phyloP scores from a whole-genome alignment of 2,113 vertebrate genomes.

The Raja brachyura region DNA sequence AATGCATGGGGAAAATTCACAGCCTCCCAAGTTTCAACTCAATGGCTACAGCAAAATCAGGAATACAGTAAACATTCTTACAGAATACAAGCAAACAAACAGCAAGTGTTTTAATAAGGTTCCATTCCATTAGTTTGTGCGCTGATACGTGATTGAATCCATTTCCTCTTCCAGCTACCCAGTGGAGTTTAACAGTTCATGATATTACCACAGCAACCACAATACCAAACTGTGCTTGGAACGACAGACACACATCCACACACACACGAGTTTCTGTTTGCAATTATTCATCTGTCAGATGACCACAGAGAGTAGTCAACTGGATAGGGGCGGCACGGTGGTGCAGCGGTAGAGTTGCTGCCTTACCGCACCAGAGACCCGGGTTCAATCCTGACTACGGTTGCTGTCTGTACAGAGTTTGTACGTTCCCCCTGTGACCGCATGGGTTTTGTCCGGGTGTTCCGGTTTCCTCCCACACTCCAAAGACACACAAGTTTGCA shows the following conservation, averaged over 20 bases:
- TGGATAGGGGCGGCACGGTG: too few species aligned
- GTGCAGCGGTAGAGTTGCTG: too few species aligned
- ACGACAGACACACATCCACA: not conserved
- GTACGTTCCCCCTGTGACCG: too few species aligned
- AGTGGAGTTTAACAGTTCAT: not conserved
- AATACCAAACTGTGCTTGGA: not conserved
- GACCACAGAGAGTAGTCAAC: not conserved
- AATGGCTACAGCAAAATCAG: not conserved
- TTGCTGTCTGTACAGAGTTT: too few species aligned
- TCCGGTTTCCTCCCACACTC: too few species aligned
- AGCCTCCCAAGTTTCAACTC: not conserved
- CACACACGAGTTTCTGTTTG: not conserved
- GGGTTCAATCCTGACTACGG: too few species aligned
- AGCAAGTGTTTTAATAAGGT: not conserved
- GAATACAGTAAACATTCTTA: not conserved
- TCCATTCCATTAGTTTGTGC: not conserved
- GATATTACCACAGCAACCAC: not conserved
- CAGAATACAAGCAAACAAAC: not conserved
- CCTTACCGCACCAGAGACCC: too few species aligned
- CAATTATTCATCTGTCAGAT: not conserved
- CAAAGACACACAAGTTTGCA: too few species aligned
- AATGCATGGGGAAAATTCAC: not conserved
- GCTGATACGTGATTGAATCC: not conserved
- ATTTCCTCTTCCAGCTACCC: not conserved
- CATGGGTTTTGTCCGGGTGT: too few species aligned